Conservation (phyloP, 53 echinoderm and acorn worm genomes). For the Actinopyga echinites region DNA sequence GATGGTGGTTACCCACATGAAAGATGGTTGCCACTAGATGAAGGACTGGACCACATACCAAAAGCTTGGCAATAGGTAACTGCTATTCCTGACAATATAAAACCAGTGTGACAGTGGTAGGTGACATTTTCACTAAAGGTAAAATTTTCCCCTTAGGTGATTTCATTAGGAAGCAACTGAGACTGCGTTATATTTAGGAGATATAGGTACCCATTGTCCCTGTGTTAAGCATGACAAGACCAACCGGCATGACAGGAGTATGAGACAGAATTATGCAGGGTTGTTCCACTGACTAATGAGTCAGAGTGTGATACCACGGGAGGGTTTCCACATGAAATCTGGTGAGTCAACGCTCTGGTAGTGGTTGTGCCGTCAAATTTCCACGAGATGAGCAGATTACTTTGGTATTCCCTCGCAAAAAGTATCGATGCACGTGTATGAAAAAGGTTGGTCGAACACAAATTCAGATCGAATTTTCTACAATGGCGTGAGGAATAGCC, state of each 20-base stretch:
- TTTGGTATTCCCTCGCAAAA: constrained; percentile 35
- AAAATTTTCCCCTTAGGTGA: neutral
- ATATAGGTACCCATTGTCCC: constrained; percentile 43
- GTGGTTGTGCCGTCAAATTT: constrained; percentile 52
- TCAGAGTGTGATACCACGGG: constrained; percentile 50
- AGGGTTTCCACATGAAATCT: constrained; percentile 65
- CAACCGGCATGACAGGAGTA: constrained; percentile 71
- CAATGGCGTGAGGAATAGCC: constrained; percentile 32
- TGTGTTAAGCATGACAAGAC: constrained; percentile 39
- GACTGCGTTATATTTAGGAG: constrained; percentile 52
- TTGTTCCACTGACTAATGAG: constrained; percentile 8
- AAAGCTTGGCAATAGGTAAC: constrained; percentile 50
- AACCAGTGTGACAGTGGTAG: constrained; percentile 57
- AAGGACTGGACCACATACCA: constrained; percentile 58
- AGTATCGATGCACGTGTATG: constrained; percentile 59
- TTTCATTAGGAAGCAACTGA: neutral
- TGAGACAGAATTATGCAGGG: constrained; percentile 43
- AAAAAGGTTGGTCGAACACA: constrained; percentile 52
- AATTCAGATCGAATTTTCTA: constrained; percentile 38
- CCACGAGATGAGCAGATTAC: constrained; percentile 59
- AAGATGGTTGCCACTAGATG: constrained; percentile 26
- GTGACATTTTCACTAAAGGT: neutral
- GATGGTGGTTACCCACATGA: constrained; percentile 30
- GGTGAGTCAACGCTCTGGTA: constrained; percentile 48
- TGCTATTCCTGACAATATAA: constrained; percentile 37